These are phyloP conservation scores for Nymphalis polychloros DNA, from an alignment of 2,888 invertebrate genomes.

Conservation along the genomic window DNA sequence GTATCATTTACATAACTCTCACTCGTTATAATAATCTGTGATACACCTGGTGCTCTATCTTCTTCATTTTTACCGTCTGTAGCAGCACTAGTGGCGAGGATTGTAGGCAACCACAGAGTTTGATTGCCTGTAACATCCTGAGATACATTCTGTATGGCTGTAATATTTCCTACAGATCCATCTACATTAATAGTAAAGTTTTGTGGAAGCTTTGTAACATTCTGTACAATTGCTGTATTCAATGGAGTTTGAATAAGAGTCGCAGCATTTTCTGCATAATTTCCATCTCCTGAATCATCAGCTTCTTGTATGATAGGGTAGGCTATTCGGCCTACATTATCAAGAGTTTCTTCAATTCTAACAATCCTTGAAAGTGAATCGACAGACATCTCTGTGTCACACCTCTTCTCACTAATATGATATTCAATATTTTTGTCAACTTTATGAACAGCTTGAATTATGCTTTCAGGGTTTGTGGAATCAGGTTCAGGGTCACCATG, in stretches of 20 bases:
- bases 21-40: conserved; percentile 76
- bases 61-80: conserved; percentile 66
- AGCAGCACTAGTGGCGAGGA: conserved; percentile 67
- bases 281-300: conserved; percentile 66
- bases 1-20: conserved; percentile 72
- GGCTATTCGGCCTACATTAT: conserved; percentile 66
- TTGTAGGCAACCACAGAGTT: conserved; percentile 76
- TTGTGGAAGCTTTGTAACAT: conserved; percentile 73
- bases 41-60: conserved; percentile 65
- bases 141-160: conserved; percentile 74
- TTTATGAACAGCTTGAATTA: conserved; percentile 66
- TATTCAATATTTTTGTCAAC: conserved; percentile 72
- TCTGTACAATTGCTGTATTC: conserved; percentile 74
- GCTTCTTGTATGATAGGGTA: conserved; percentile 72
- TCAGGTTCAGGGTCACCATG: conserved; percentile 74
- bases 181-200: conserved; percentile 78
- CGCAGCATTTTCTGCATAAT: conserved; percentile 68
- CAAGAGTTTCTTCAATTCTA: conserved; percentile 68
- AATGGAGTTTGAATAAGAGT: conserved; percentile 72
- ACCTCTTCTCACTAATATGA: conserved; percentile 67
- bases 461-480: conserved; percentile 74
- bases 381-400: conserved; percentile 69
- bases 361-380: conserved; percentile 72
- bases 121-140: conserved; percentile 72
- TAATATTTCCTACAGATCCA: conserved; percentile 72